phyloP scores from a whole-genome alignment of 2,113 vertebrate species.

The Irena cyanogastra region DNA sequence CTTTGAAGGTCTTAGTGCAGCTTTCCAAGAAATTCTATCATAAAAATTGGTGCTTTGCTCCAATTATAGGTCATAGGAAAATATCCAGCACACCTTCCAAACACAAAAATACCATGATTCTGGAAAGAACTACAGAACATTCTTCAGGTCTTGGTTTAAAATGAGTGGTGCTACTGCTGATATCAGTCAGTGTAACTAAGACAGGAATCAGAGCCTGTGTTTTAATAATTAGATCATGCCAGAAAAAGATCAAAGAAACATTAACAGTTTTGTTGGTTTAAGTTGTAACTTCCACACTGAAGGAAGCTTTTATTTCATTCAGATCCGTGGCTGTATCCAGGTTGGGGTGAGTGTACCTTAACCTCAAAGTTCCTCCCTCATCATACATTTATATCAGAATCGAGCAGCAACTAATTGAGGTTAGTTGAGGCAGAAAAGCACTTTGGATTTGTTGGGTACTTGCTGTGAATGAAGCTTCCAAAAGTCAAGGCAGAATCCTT shows the following conservation, averaged over 20 bases:
- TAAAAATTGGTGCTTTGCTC: not conserved
- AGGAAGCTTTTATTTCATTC: not conserved
- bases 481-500: constrained; percentile 17
- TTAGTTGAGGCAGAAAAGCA: constrained; percentile 48
- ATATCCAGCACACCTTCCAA: not conserved
- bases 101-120: not conserved
- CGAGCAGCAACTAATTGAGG: not conserved
- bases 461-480: not conserved
- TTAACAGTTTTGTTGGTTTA: not conserved
- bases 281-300: not conserved
- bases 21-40: no score
- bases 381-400: not conserved
- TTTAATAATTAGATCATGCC: not conserved
- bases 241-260: not conserved
- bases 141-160: not conserved
- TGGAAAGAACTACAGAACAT: not conserved
- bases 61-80: not conserved
- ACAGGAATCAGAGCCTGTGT: not conserved
- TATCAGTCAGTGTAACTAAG: not conserved
- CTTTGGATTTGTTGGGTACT: not conserved
- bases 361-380: not conserved
- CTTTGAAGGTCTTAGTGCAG: not conserved
- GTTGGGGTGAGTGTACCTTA: not conserved
- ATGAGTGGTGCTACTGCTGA: not conserved
- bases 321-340: not conserved